Percentiles rank a stretch among this genome's conserved stretches.
Evolutionary conservation across 2,888 invertebrate genomes (phyloP).

Genomic region (Diaperis boleti): DNA sequence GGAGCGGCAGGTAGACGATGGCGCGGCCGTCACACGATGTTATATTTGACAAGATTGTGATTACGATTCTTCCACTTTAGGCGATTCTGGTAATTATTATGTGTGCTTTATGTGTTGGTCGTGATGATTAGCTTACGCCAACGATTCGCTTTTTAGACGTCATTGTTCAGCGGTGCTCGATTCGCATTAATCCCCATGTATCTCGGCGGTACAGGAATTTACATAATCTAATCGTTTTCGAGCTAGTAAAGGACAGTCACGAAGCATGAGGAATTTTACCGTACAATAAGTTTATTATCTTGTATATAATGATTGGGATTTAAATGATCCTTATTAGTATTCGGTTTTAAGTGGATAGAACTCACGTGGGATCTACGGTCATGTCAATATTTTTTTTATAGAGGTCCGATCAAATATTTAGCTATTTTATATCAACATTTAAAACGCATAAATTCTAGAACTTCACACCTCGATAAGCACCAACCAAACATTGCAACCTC

Average conservation of each 20-base stretch:
- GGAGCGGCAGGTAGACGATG: conserved; percentile 54
- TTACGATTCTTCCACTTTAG: conserved; percentile 55
- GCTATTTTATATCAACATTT: no score
- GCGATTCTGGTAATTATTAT: conserved; percentile 50
- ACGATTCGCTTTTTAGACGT: conserved; percentile 43
- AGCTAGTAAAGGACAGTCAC: neutral
- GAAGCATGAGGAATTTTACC: neutral
- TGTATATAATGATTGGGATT: neutral
- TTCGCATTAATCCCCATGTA: conserved; percentile 32
- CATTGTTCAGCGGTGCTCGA: conserved; percentile 43
- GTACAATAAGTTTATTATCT: neutral
- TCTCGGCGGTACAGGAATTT: conserved; percentile 25
- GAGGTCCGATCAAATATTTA: no score
- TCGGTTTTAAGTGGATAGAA: no score
- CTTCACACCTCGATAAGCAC: no score
- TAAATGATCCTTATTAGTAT: no score
- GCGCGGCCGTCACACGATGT: conserved; percentile 54
- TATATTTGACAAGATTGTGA: conserved; percentile 59
- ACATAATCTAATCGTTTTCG: conserved; percentile 28
- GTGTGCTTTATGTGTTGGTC: conserved; percentile 51
- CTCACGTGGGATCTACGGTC: no score
- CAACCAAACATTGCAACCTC: no score
- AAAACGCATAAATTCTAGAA: no score
- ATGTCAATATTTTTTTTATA: no score
- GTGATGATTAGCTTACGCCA: conserved; percentile 49